Conservation (phyloP, 2,797 vertebrate species). For the Jordanella pulchra region DNA sequence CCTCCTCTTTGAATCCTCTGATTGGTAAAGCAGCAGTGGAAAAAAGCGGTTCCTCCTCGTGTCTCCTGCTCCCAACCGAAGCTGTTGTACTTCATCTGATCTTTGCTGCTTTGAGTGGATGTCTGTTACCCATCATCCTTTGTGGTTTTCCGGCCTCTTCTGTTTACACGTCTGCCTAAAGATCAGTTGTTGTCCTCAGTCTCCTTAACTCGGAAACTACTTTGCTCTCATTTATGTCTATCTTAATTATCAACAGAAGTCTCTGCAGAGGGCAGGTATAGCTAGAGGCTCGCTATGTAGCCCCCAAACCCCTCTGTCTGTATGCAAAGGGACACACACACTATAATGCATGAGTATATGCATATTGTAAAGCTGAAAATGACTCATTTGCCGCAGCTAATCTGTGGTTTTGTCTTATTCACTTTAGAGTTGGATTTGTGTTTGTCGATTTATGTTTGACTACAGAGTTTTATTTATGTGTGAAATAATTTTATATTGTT, state of each 20-base stretch:
- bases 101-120: constrained; percentile 71
- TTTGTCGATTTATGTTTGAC: constrained; percentile 59
- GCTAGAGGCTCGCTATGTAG: constrained; percentile 69
- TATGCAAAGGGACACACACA: constrained; percentile 74
- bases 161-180: constrained; percentile 74
- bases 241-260: constrained; percentile 75
- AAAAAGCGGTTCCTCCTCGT: constrained; percentile 8
- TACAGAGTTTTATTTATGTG: constrained; percentile 78
- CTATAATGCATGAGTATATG: constrained; percentile 79
- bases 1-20: constrained; percentile 23
- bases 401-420: constrained; percentile 57
- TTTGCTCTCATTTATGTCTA: constrained; percentile 63
- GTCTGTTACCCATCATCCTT: constrained; percentile 75
- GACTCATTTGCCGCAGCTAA: constrained; percentile 69
- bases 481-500: constrained; percentile 61
- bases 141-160: constrained; percentile 63
- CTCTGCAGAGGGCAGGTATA: constrained; percentile 69
- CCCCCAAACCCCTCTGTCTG: constrained; percentile 62
- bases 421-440: constrained; percentile 70
- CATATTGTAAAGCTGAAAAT: constrained; percentile 78
- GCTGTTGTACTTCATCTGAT: constrained; percentile 48
- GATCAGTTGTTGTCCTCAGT: constrained; percentile 40
- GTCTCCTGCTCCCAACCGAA: constrained; percentile 24
- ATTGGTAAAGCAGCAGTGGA: constrained; percentile 14
- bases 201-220: constrained; percentile 56